Evolutionary conservation across 2,797 vertebrate genomes (phyloP), one percentile per base, ranked within the genome.

Genomic region (Phalanger gymnotis): DNA sequence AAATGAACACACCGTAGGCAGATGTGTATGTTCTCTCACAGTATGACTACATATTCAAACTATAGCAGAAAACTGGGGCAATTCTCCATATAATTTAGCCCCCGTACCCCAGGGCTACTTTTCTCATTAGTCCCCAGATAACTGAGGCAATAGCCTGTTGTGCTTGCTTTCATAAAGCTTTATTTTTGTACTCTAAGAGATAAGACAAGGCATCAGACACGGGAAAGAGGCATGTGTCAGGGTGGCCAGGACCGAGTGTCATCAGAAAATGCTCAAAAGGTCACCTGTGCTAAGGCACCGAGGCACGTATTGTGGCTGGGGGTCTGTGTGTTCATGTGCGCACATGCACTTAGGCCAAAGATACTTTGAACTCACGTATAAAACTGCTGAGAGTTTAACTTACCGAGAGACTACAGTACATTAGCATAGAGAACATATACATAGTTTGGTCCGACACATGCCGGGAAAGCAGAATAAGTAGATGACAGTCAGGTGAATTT

Each of bases 401-500:
- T 91, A 97, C 97, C 95, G 56, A 97, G 96, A 97, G 95, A 97
- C 89, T 47, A 2, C 53, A 93, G 95, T 81, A 97, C 94, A 94
- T 34, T 66, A 95, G 93, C 27, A 56, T 12, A 92, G 54, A 97
- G 97, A 97, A 96, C 54, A 94, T 28, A 93, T 53, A 92, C 91
- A 22, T 90, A 94, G 93, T 55, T 90, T 96, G 19, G 40, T 91
- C 94, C 58, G 93, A 94, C 55, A 92, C 81, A 40, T 0, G 92
- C 66, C 95, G 96, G 90, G 94, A 94, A 91, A 96, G 94, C 58
- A 53, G 90, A 96, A 95, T 0, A 96, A 91, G 94, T 93, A 94
- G 93, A 61, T 90, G 16, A 93, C 87, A 54, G 55, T 95, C 96
- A 81, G 95, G 96, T 89, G 93, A 97, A 96, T 97, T 98, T 97